Conservation (phyloP, 2,797 vertebrate species). For the Darevskia nairensis region DNA sequence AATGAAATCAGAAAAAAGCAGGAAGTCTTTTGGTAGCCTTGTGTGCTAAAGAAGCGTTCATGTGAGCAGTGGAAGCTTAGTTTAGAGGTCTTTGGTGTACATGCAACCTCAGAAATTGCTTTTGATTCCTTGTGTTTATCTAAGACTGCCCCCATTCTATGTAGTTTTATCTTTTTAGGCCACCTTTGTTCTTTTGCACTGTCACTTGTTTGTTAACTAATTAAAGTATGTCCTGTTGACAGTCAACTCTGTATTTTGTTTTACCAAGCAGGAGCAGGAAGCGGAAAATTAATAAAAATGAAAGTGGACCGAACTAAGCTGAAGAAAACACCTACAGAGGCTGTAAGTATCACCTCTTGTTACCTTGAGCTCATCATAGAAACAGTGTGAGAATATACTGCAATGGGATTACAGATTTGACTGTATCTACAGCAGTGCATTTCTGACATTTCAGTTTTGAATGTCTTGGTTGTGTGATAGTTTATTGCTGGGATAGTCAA, state of each 20-base stretch:
- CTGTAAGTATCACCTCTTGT: conserved; percentile 83
- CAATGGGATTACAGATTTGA: not conserved
- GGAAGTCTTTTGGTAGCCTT: not conserved
- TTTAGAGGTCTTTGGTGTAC: not conserved
- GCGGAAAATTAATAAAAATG: conserved; percentile 86
- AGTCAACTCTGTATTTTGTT: conserved; percentile 12
- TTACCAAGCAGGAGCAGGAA: conserved; percentile 79
- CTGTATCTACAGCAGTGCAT: not conserved
- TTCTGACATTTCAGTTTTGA: not conserved
- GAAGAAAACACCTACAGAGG: conserved; percentile 97
- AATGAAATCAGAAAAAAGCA: not conserved
- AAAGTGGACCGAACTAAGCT: conserved; percentile 97
- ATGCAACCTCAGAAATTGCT: not conserved
- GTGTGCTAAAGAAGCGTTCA: no score
- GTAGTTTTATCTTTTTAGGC: not conserved
- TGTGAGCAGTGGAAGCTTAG: no score
- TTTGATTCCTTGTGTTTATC: not conserved
- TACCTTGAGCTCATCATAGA: not conserved
- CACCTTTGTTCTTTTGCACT: not conserved
- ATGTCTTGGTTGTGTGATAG: not conserved
- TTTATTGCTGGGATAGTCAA: no score
- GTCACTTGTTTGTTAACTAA: not conserved
- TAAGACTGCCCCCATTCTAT: not conserved
- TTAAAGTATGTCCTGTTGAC: not conserved
- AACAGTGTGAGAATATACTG: not conserved